Evolutionary conservation across 2,888 invertebrate genomes (phyloP).

Genomic region (Poecilus cupreus): DNA sequence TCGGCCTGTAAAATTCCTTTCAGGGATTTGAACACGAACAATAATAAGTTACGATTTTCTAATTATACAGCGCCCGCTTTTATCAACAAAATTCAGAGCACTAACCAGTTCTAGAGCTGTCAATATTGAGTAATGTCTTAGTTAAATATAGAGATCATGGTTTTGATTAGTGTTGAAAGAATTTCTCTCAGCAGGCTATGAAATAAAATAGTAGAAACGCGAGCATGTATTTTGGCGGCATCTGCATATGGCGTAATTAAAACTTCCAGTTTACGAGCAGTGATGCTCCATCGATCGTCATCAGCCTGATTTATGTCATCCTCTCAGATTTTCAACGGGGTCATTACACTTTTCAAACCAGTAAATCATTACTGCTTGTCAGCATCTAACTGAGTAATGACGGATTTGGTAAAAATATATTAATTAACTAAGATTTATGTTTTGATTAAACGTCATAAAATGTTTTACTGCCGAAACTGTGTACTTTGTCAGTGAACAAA

Average conservation of each 20-base stretch:
- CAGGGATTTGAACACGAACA: slow-evolving; percentile 24
- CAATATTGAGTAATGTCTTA: slow-evolving; percentile 28
- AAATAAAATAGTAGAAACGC: neutral
- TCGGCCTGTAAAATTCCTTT: slow-evolving; percentile 21
- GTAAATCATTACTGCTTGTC: slow-evolving; percentile 43
- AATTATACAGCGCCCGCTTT: neutral
- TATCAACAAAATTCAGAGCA: neutral
- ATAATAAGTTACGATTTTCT: slow-evolving; percentile 24
- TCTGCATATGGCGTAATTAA: slow-evolving; percentile 20
- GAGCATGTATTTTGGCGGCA: slow-evolving; percentile 23
- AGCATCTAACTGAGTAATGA: slow-evolving; percentile 45
- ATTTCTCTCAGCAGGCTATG: neutral
- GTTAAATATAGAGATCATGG: slow-evolving; percentile 12
- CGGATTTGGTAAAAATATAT: slow-evolving; percentile 53
- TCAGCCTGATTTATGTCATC: slow-evolving; percentile 49
- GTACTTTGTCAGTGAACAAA: slow-evolving; percentile 32
- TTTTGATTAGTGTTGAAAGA: slow-evolving; percentile 21
- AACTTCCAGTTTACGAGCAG: neutral
- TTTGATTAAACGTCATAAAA: slow-evolving; percentile 54
- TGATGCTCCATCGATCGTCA: slow-evolving; percentile 39
- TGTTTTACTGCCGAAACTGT: slow-evolving; percentile 53
- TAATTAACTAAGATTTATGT: slow-evolving; percentile 56
- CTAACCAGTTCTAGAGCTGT: slow-evolving; percentile 2
- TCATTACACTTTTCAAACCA: slow-evolving; percentile 34
- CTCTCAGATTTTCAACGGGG: slow-evolving; percentile 34